These are phyloP conservation scores for Betta splendens DNA, from an alignment of 2,797 vertebrate species.

Conservation along the genomic window DNA sequence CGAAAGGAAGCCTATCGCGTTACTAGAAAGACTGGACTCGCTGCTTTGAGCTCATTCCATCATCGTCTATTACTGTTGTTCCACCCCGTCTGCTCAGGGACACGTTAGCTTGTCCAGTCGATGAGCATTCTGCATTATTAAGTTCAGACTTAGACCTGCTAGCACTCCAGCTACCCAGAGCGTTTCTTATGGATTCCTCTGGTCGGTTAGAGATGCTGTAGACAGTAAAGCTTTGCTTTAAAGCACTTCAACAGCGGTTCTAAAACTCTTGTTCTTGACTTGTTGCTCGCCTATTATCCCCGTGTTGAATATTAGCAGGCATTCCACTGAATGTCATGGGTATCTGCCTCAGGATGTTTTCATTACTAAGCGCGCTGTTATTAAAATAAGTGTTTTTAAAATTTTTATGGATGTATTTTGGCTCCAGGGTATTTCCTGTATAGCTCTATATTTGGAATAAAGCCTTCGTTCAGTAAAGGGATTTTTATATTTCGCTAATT, in stretches of 20 bases:
- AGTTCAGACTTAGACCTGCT: too few relatives aligned
- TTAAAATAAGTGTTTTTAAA: slow-evolving; percentile 25
- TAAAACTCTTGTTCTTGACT: slow-evolving; percentile 24
- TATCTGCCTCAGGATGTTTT: slow-evolving; percentile 28
- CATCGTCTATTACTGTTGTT: slow-evolving; percentile 8
- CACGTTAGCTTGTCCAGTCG: slow-evolving; percentile 20
- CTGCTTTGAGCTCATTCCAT: slow-evolving; percentile 7
- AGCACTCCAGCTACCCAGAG: slow-evolving; percentile 42
- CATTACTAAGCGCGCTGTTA: slow-evolving; percentile 16
- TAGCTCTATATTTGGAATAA: neutral
- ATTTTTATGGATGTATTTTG: slow-evolving; percentile 5
- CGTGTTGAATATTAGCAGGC: slow-evolving; percentile 42
- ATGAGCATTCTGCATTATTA: slow-evolving; percentile 18
- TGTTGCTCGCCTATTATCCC: slow-evolving; percentile 46
- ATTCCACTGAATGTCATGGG: slow-evolving; percentile 39
- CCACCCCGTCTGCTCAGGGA: slow-evolving; percentile 13
- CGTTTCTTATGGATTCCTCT: slow-evolving; percentile 6
- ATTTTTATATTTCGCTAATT: slow-evolving; percentile 2
- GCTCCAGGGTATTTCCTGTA: neutral
- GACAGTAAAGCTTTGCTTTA: slow-evolving; percentile 48
- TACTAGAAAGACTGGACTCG: slow-evolving; percentile 39
- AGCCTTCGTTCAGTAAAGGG: neutral
- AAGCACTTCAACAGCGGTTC: slow-evolving; percentile 11
- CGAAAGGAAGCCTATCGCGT: slow-evolving; percentile 2
- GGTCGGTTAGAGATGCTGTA: slow-evolving; percentile 18